Base-by-base conservation (phyloP, 2,797 vertebrate genomes). In the Sylvia borin region DNA sequence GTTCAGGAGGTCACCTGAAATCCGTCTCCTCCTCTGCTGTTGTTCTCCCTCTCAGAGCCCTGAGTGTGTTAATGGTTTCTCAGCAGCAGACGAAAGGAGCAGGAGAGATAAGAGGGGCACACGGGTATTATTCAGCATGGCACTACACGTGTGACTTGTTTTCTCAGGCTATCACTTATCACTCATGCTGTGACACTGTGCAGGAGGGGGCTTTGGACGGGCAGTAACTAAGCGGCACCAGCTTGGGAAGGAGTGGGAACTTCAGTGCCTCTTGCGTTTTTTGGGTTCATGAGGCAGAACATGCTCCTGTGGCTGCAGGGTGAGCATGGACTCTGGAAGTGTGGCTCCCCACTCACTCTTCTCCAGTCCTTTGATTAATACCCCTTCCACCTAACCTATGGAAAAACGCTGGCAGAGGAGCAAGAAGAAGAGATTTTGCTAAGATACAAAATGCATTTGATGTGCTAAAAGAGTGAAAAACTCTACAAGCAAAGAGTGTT, bases 401-500 rank as follows among this genome's bases (percentile, higher is more conserved):
- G 36, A 24, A 78, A 93, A 84, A 75, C 12, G 20, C 68, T 90
- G 66, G 65, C 55, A 73, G 91, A 92, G 31, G 27, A 67, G 31
- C 51, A 88, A 66, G 53, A 83, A 78, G 81, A 89, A 53, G 72
- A 89, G 58, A 82, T 88, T 90, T 91, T 78, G n/a, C 20, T n/a
- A 73, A 82, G 88, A 84, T 79, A 62, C 7, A 65, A 83, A 89
- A 93, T 72, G 66, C 31, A 72, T 86, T 79, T 85, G 67, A 85
- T 92, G 73, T 87, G 78, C 80, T 94, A 93, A 92, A 96, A 92
- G 89, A 93, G 80, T 80, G 68, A 93, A 96, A 96, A 96, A 91
- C 76, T 83, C 80, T 92, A 55, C 74, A 70, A 81, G 81, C 34
- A 22, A n/a, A 88, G 73, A 51, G 89, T 91, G 95, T 93, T 96